Evolutionary conservation across 2,888 invertebrate species (phyloP), one percentile per base, ranked within the genome.

Genomic region (Malachius bipustulatus): DNA sequence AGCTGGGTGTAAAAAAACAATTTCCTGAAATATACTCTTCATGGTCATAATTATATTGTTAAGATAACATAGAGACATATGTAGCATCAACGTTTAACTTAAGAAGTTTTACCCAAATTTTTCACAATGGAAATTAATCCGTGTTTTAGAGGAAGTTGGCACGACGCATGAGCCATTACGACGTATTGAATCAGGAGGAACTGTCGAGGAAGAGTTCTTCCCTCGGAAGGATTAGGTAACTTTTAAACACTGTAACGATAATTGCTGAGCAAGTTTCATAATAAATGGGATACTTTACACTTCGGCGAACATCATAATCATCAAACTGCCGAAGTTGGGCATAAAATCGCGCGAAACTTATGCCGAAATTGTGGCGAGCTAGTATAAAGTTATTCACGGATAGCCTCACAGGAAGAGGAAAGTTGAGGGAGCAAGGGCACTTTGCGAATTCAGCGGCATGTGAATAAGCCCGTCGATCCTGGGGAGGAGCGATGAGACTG

Each of bases 391-490:
- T 19, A 19, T 19, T 19, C 24, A 19, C n/a, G 24, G 24, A 19
- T 19, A 19, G 6, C 24, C n/a, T 19, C 40, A 40, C 35, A 37
- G 40, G 31, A 38, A 32, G 16, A 38, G 38, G 35, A 38, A 34
- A 34, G 38, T 26, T 19, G 49, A 47, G 49, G 51, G 53, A 49
- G 50, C 49, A 50, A 49, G 46, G 49, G 50, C 49, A 55, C 52
- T 56, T 56, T 54, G 50, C 51, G 47, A 50, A 52, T 51, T 50
- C 54, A 54, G 50, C 51, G 51, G 52, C 48, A 52, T 52, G 54
- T 52, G 54, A 55, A 55, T 51, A 52, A 51, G 48, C 47, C 47
- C 40, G n/a, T n/a, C 47, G 48, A 47, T 46, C 49, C 45, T 42
- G 42, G 43, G n/a, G n/a, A n/a, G 47, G 46, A 43, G 45, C 46